phyloP scores from a whole-genome alignment of 2,888 invertebrate genomes.

The Drosophila infuscata region DNA sequence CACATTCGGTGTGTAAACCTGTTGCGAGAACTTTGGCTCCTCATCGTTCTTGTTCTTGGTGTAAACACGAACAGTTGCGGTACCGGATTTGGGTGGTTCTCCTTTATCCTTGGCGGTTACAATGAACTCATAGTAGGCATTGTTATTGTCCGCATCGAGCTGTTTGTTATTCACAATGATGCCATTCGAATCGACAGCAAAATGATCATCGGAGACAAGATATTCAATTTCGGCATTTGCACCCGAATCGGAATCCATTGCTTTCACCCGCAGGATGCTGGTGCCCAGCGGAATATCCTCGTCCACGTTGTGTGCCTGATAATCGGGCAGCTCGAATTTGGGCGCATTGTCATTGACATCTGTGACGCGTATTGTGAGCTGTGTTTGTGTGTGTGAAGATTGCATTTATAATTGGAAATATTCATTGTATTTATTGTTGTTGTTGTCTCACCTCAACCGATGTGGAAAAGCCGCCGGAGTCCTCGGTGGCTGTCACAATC shows the following conservation, averaged over 20 bases:
- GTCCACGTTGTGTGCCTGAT: constrained; percentile 98
- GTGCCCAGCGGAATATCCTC: constrained; percentile 97
- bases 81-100: constrained; percentile 95
- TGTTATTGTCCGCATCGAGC: constrained; percentile 97
- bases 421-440: no score
- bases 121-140: constrained; percentile 97
- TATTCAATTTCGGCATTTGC: constrained; percentile 98
- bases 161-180: constrained; percentile 97
- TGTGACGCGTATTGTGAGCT: constrained; percentile 96
- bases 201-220: constrained; percentile 95
- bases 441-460: constrained; percentile 92
- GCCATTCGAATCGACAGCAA: constrained; percentile 96
- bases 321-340: constrained; percentile 97
- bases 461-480: constrained; percentile 98
- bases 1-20: constrained; percentile 98
- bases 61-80: constrained; percentile 96
- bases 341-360: constrained; percentile 99
- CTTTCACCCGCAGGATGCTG: constrained; percentile 96
- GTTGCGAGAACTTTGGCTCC: constrained; percentile 98
- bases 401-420: constrained; percentile 1
- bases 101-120: constrained; percentile 98
- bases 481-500: constrained; percentile 97
- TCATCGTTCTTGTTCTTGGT: constrained; percentile 99
- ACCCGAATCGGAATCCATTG: constrained; percentile 97
- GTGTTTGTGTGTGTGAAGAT: constrained; percentile 45